Percentiles rank a stretch among this genome's conserved stretches.
Evolutionary conservation across 2,113 vertebrate species (phyloP).

Genomic region (Nansenia antarctica): DNA sequence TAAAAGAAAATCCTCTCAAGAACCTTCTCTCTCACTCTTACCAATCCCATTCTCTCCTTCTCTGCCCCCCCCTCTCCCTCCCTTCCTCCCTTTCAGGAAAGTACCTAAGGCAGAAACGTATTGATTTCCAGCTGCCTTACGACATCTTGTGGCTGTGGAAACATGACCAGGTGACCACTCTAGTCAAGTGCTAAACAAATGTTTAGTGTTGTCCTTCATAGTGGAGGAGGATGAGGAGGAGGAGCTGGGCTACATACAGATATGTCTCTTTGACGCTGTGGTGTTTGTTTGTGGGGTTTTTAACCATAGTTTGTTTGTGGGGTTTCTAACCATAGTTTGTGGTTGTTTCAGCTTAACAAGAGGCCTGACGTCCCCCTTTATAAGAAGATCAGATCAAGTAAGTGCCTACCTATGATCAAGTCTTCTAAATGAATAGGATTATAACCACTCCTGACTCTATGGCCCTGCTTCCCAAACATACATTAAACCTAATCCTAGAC

Average conservation of each 20-base stretch:
- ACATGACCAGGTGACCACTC: constrained; percentile 91
- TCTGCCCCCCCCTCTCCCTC: neutral
- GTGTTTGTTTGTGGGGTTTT: neutral
- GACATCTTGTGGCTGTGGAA: constrained; percentile 99
- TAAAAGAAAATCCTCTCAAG: neutral
- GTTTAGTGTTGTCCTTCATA: too few species aligned
- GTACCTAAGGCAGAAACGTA: constrained; percentile 96
- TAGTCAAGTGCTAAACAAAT: neutral
- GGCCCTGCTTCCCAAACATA: too few species aligned
- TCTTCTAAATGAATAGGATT: neutral
- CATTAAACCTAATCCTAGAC: too few species aligned
- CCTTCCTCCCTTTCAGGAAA: constrained; percentile 80
- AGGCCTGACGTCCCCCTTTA: constrained; percentile 98
- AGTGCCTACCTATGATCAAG: constrained; percentile 61
- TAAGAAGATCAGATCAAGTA: constrained; percentile 98
- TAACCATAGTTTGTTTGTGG: neutral
- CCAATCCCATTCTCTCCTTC: neutral
- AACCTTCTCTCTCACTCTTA: neutral
- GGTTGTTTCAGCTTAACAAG: constrained; percentile 85
- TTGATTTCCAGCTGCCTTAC: constrained; percentile 98
- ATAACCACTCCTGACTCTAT: too few species aligned
- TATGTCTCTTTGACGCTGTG: neutral
- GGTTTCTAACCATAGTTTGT: neutral
- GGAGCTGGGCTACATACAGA: neutral
- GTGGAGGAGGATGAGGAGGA: too few species aligned